Percentiles rank a stretch among this genome's conserved stretches.
phyloP scores from a whole-genome alignment of 2,113 vertebrate species.

The Telmatochromis bifrenatus region DNA sequence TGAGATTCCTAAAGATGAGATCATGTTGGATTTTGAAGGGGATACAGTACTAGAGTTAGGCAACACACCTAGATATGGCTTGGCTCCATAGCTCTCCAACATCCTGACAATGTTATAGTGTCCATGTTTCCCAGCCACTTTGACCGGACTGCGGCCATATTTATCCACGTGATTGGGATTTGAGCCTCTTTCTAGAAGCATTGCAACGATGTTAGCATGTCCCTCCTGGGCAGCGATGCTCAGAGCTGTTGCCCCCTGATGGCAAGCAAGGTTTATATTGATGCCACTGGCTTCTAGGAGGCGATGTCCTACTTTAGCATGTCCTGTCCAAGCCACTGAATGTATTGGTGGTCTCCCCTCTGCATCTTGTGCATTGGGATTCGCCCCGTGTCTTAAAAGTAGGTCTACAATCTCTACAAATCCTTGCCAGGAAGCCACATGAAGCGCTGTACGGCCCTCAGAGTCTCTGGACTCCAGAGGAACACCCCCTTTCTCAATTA shows the following conservation, averaged over 20 bases:
- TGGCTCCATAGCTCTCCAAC: constrained; percentile 68
- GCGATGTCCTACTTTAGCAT: constrained; percentile 42
- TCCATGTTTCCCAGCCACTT: constrained; percentile 70
- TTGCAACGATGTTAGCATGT: constrained; percentile 61
- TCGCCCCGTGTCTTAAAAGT: constrained; percentile 67
- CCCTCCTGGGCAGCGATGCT: constrained; percentile 77
- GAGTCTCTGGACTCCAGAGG: constrained; percentile 70
- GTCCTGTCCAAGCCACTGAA: constrained; percentile 76
- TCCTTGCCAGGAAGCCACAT: constrained; percentile 76
- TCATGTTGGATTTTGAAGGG: constrained; percentile 27
- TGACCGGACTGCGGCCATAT: constrained; percentile 71
- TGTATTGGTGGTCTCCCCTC: constrained; percentile 73
- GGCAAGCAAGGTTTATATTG: constrained; percentile 66
- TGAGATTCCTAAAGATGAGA: constrained; percentile 29
- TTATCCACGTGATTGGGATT: constrained; percentile 69
- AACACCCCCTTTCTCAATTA: constrained; percentile 72
- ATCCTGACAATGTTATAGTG: constrained; percentile 64
- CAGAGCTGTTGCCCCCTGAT: constrained; percentile 74
- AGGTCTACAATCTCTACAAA: constrained; percentile 54
- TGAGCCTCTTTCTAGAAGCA: constrained; percentile 71
- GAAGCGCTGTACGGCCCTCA: constrained; percentile 74
- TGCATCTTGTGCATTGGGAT: constrained; percentile 68
- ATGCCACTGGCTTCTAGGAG: constrained; percentile 55
- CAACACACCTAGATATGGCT: constrained; percentile 43
- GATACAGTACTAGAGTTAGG: constrained; percentile 25